Percentiles rank a stretch among this genome's conserved stretches.
Conservation (phyloP, 1,140 invertebrate species). For the Drosophila pallidifrons region DNA sequence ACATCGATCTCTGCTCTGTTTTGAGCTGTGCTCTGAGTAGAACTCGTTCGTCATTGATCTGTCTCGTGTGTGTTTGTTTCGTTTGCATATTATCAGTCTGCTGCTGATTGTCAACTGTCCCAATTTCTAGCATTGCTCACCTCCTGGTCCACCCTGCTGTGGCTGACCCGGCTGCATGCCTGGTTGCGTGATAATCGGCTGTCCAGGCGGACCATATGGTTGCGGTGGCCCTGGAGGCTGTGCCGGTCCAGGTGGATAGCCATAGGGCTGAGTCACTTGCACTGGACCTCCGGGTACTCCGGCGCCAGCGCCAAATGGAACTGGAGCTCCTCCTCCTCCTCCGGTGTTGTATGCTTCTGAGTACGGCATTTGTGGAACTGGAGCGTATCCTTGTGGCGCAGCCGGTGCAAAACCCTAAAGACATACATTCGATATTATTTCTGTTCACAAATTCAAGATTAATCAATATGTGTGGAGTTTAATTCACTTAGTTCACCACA, state of each 20-base stretch:
- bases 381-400: constrained; percentile 62
- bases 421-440: neutral
- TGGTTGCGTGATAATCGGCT: constrained; percentile 72
- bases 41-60: constrained; percentile 23
- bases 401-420: constrained; percentile 68
- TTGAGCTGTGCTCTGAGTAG: neutral
- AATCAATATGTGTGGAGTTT: neutral
- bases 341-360: constrained; percentile 57
- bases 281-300: constrained; percentile 5
- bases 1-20: constrained; percentile 25
- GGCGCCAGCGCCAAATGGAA: constrained; percentile 46
- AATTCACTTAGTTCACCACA: neutral
- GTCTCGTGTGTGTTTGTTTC: constrained; percentile 25
- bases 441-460: neutral
- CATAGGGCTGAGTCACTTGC: constrained; percentile 24
- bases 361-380: constrained; percentile 77
- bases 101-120: constrained; percentile 11
- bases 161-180: constrained; percentile 58
- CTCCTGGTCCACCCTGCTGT: constrained; percentile 56
- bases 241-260: constrained; percentile 45
- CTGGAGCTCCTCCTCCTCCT: constrained; percentile 46
- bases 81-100: constrained; percentile 6
- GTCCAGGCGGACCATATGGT: constrained; percentile 41
- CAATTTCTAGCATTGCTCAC: constrained; percentile 38
- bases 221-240: constrained; percentile 47